These are phyloP conservation scores for Heliothis peltigera DNA, from an alignment of 2,888 invertebrate genomes.

Conservation along the genomic window DNA sequence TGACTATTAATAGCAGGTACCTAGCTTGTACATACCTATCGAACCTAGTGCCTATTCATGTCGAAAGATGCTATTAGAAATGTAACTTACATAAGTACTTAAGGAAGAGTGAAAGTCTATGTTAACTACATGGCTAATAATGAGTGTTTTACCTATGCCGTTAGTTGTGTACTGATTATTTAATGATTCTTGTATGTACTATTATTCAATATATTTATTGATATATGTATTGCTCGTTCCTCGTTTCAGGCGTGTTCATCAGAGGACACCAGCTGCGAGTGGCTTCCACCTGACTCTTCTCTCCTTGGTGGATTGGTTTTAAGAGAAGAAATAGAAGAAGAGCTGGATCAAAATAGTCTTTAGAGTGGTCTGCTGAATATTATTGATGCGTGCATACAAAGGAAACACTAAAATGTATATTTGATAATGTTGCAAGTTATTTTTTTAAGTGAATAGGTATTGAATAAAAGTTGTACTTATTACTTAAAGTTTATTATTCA, in stretches of 20 bases:
- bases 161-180: no score
- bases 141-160: no score
- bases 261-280: slow-evolving; percentile 87
- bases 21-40: no score
- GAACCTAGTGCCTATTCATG: no score
- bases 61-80: no score
- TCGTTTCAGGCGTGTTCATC: slow-evolving; percentile 82
- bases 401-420: background rate
- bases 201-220: background rate
- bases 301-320: slow-evolving; percentile 79
- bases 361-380: slow-evolving; percentile 15
- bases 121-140: no score
- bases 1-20: no score
- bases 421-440: slow-evolving; percentile 66
- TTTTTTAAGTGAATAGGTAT: slow-evolving; percentile 30
- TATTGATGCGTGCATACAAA: no score
- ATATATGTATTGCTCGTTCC: background rate
- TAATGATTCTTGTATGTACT: no score
- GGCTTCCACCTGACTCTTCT: slow-evolving; percentile 85
- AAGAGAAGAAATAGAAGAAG: slow-evolving; percentile 80
- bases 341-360: slow-evolving; percentile 65
- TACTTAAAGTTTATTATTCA: background rate
- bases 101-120: no score
- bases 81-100: no score
- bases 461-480: background rate